phyloP scores from a whole-genome alignment of 1,140 invertebrate genomes.

The Ostrea denselamellosa region DNA sequence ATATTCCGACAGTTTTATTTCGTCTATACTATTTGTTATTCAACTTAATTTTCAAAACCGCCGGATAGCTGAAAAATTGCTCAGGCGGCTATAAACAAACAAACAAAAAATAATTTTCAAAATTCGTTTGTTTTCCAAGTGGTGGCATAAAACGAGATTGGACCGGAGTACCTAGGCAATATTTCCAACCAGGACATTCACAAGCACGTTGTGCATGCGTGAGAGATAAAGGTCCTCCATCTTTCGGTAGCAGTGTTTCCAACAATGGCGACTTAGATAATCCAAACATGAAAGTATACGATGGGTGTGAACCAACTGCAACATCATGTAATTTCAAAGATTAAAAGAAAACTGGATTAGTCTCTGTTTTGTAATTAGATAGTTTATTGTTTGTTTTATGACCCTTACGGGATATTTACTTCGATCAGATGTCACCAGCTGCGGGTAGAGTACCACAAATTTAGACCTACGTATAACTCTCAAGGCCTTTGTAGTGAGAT shows the following conservation, averaged over 20 bases:
- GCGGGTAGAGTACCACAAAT: too few relatives aligned
- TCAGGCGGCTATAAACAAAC: too few relatives aligned
- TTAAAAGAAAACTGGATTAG: background rate
- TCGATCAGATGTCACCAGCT: too few relatives aligned
- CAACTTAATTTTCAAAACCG: background rate
- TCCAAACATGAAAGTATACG: slow-evolving; percentile 81
- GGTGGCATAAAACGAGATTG: slow-evolving; percentile 91
- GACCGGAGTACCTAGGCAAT: slow-evolving; percentile 90
- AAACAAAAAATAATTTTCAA: slow-evolving; percentile 3
- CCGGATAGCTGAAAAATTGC: too few relatives aligned
- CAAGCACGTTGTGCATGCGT: slow-evolving; percentile 90
- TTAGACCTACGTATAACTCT: too few relatives aligned
- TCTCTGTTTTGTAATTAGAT: too few relatives aligned
- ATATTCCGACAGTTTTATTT: too few relatives aligned
- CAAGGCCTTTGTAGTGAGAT: too few relatives aligned
- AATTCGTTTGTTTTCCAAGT: slow-evolving; percentile 79
- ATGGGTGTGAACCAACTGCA: slow-evolving; percentile 69
- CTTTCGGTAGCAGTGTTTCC: slow-evolving; percentile 73
- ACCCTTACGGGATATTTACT: too few relatives aligned
- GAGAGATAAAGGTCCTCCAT: slow-evolving; percentile 79
- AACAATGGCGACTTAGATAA: slow-evolving; percentile 80
- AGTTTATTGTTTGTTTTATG: too few relatives aligned
- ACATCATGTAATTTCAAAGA: slow-evolving; percentile 67
- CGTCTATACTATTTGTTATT: background rate
- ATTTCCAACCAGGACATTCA: slow-evolving; percentile 84